A percentile compares a stretch with the other conserved stretches of the same genome.
These are phyloP conservation scores for Aphis gossypii DNA, from an alignment of 1,140 invertebrate species.

Conservation along the genomic window DNA sequence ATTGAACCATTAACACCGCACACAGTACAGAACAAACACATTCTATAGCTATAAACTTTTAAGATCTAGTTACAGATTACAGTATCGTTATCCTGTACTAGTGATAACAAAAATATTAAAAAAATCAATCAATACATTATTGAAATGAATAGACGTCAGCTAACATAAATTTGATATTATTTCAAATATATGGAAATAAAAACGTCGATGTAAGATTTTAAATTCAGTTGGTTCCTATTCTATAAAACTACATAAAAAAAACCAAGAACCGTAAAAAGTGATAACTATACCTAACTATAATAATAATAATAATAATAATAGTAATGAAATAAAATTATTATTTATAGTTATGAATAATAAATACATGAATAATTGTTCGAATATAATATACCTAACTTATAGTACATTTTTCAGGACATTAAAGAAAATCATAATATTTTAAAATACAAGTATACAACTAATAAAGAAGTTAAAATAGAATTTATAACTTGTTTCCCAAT, in stretches of 20 bases:
- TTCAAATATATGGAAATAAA: neutral
- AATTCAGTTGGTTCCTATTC: neutral
- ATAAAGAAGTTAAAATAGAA: neutral
- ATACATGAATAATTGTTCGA: neutral
- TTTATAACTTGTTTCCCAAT: conserved; percentile 7
- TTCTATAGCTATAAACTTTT: no score
- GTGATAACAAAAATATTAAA: neutral
- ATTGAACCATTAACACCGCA: neutral
- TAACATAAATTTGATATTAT: neutral
- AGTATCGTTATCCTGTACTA: neutral
- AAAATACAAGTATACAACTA: neutral
- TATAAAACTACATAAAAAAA: neutral
- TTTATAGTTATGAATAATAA: no score
- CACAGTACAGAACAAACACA: no score
- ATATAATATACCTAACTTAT: neutral
- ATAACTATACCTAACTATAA: neutral
- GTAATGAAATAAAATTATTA: no score
- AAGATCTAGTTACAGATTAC: neutral
- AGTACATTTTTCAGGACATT: neutral
- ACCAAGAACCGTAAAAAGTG: neutral
- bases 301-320: neutral
- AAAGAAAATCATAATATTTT: neutral
- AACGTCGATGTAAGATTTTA: neutral
- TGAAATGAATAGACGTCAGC: neutral
- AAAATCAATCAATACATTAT: neutral